Base-by-base conservation (phyloP, 2,888 invertebrate species). In the Muschampia plurimacula region DNA sequence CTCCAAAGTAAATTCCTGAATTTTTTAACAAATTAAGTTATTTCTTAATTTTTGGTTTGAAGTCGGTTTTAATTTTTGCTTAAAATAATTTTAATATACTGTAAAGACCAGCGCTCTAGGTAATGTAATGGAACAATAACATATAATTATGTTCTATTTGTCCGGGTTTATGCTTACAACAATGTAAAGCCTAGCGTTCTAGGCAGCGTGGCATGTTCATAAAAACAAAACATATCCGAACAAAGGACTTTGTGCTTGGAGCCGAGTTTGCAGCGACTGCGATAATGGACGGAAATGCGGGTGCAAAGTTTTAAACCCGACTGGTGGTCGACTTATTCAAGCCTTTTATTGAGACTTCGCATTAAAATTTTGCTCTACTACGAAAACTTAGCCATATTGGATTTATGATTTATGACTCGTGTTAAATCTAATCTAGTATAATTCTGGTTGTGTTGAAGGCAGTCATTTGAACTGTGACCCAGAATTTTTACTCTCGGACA, bases 161-260 rank as follows among this genome's bases (percentile, higher is more conserved):
- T 44, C 44, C 44, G 22, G 22, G 22, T 22, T 15, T 12, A 13
- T 55, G 22, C 12, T 32, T 59, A 59, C 12, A 59, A 10, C 15
- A 60, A 32, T n/a, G 36, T 36, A 32, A 32, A 62, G 32, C n/a
- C 62, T 39, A 62, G 10, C 36, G 55, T 32, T 39, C 62, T 39
- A 39, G 12, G 59, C 9, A 36, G 59, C 32, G 36, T 15, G 32
- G 62, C 62, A 2, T 39, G 60, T 36, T 36, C 36, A 39, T 62
- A 39, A 44, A 44, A 44, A 64, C 63, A 64, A 64, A 62, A 62
- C 39, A 39, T 36, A 59, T 62, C n/a, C 15, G 36, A 64, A 64
- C 64, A 64, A 64, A 44, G 44, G 44, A 41, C 62, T 64, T 41
- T 39, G 41, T 62, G 15, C 36, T n/a, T 15, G 9, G 13, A 39